Evolutionary conservation across 92 coral and sea anemone species (phyloP).

Genomic region (Plumapathes pennacea): DNA sequence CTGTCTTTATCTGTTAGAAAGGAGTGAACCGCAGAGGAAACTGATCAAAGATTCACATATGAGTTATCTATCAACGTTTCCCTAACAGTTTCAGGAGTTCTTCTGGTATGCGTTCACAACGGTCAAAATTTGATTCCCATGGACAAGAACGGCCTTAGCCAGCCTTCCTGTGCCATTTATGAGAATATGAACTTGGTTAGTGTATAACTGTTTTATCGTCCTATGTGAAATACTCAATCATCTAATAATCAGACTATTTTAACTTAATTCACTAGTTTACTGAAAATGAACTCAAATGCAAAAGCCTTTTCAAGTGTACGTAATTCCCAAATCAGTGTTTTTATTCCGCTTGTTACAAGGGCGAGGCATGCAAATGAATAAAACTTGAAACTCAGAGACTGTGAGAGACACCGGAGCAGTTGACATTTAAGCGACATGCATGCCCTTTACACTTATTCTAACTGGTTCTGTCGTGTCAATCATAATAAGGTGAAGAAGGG

Average conservation of each 20-base stretch:
- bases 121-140: slow-evolving; percentile 78
- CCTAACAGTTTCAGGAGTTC: slow-evolving; percentile 70
- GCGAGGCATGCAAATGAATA: not conserved
- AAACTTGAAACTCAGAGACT: not conserved
- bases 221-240: not conserved
- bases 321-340: too few relatives aligned
- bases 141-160: slow-evolving; percentile 84
- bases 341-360: not conserved
- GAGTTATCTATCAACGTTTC: not conserved
- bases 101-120: slow-evolving; percentile 67
- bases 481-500: slow-evolving; percentile 53
- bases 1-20: too few relatives aligned
- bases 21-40: too few relatives aligned
- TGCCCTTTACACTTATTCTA: not conserved
- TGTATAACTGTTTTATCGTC: not conserved
- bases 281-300: too few relatives aligned
- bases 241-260: not conserved
- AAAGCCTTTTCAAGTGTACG: too few relatives aligned
- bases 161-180: slow-evolving; percentile 76
- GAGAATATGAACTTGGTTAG: slow-evolving; percentile 64
- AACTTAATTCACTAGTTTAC: not conserved
- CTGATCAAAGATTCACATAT: not conserved
- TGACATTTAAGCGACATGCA: not conserved
- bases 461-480: not conserved
- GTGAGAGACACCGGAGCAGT: not conserved